Evolutionary conservation across 2,888 invertebrate species (phyloP), one percentile per base, ranked within the genome.

Genomic region (Hololepta plana): DNA sequence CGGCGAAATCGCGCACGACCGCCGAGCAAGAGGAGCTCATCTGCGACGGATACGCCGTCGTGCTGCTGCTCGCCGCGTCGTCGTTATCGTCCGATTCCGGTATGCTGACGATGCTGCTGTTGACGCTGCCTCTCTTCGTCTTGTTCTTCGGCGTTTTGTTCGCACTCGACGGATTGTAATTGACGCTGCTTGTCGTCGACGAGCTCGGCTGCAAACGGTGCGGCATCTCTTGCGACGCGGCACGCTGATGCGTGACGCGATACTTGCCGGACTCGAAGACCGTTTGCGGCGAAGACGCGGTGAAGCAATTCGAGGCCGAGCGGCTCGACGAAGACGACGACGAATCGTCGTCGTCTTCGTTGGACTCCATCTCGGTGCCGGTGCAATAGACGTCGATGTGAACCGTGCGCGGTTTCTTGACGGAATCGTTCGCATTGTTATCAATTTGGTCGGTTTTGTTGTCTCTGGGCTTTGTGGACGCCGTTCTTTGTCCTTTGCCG

Each of bases 371-470:
- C 30, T 57, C 55, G 1, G 73, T 71, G 2, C 71, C 74, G 1
- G 74, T 74, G 42, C 75, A 75, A 42, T 75, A 75, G 3, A 75
- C 75, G 48, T 75, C 75, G 26, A 75, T 75, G 44, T 75, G 75
- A 14, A 75, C 72, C 0, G 74, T 74, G 29, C 73, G 60, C 7
- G 68, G 66, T 40, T 60, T 61, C 35, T 57, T 56, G 25, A 39
- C 39, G 1, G 47, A 37, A 34, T 51, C 51, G 29, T 41, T 44
- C 2, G 42, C n/a, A n/a, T n/a, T n/a, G n/a, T n/a, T n/a, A n/a
- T n/a, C n/a, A n/a, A n/a, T n/a, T n/a, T n/a, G n/a, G n/a, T n/a
- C n/a, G n/a, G n/a, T n/a, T n/a, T n/a, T n/a, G n/a, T n/a, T n/a
- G n/a, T n/a, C n/a, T n/a, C n/a, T n/a, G n/a, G n/a, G n/a, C n/a